Base-by-base conservation (phyloP, 2,888 invertebrate species). In the Drosophila ustulata region DNA sequence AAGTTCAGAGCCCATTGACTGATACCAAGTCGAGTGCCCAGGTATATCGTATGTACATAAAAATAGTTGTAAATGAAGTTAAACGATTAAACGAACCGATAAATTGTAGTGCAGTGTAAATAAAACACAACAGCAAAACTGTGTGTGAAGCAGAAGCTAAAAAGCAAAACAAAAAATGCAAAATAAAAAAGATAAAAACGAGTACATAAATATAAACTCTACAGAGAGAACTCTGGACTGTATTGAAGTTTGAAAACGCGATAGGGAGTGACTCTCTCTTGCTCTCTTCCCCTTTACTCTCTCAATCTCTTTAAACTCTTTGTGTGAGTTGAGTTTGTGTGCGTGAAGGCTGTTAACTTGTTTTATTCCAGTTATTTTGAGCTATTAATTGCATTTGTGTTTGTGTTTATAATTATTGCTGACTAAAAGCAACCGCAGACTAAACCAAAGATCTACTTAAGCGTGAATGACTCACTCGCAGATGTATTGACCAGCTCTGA, bases 91-190 rank as follows among this genome's bases (percentile, higher is more conserved):
- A 79, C 82, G 82, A 74, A 78, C 65, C 66, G 71, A 77, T 83
- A 78, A 65, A 71, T 59, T 80, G 67, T 74, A 81, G 79, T 75
- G 73, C 67, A 65, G 51, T 25, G 61, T 53, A 80, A 79, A 88
- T 68, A 81, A 63, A 66, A 47, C 55, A 74, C 52, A 66, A 59
- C 55, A 37, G 34, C 5, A 66, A 18, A 58, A 34, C 25, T 23
- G n/a, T 41, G 63, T 63, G 61, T 57, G 53, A 57, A 57, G 45
- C 64, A 73, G 83, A 85, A 85, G 67, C 69, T 61, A 28, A 65
- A 74, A 82, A 84, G 69, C 85, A 87, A 82, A 84, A 84, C 87
- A 84, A 87, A 86, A 53, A 71, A 57, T 66, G 79, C 66, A 71
- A 67, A 74, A 72, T 51, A 66, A 56, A 53, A 71, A 71, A 51